phyloP scores from a whole-genome alignment of 2,113 vertebrate species.

The Gorsachius goisagi region DNA sequence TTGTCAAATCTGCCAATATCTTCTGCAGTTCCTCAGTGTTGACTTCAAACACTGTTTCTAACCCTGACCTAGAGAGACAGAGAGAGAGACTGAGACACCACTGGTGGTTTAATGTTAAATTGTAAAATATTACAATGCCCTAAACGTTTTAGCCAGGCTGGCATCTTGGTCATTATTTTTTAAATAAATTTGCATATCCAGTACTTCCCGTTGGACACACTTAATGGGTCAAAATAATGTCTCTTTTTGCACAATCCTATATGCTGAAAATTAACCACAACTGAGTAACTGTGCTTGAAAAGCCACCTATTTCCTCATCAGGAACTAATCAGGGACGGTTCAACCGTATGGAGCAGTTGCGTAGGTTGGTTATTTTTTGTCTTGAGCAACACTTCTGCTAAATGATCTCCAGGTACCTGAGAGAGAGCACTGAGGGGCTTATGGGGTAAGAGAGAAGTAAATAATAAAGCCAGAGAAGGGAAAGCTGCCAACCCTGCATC shows the following conservation, averaged over 20 bases:
- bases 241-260: slow-evolving; percentile 8
- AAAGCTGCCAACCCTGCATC: neutral
- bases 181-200: neutral
- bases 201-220: neutral
- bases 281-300: neutral
- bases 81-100: neutral
- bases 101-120: neutral
- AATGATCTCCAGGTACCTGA: neutral
- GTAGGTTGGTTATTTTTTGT: neutral
- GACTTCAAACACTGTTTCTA: slow-evolving; percentile 48
- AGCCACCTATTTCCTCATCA: neutral
- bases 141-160: neutral
- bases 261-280: neutral
- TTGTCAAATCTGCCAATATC: slow-evolving; percentile 20
- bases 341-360: neutral
- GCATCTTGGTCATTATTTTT: neutral
- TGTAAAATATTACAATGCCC: neutral
- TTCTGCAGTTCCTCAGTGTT: slow-evolving; percentile 50
- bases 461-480: neutral
- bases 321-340: neutral
- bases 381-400: neutral
- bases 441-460: neutral
- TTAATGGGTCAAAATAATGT: neutral
- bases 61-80: slow-evolving; percentile 53
- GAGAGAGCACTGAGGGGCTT: neutral